Percentiles rank a stretch among this genome's conserved stretches.
Conservation (phyloP, 1,140 invertebrate species). For the Antheraea mylitta region DNA sequence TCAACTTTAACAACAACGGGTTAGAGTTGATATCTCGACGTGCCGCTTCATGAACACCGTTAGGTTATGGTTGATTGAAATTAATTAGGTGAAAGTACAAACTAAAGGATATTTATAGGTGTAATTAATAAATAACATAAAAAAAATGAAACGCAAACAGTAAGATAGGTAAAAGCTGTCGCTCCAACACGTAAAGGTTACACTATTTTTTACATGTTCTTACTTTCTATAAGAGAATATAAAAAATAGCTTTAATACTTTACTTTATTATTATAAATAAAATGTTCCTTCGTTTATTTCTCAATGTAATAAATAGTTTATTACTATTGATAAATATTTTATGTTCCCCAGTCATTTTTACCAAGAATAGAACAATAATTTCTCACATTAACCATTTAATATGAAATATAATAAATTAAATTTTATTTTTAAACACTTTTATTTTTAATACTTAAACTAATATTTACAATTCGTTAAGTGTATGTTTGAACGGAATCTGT, state of each 20-base stretch:
- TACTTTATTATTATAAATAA: background rate
- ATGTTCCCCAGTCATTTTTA: no score
- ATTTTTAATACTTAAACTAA: no score
- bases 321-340: no score
- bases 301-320: no score
- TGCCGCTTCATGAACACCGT: constrained; percentile 12
- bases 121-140: background rate
- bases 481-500: no score
- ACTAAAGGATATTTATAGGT: constrained; percentile 21
- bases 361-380: no score
- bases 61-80: constrained; percentile 32
- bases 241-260: background rate
- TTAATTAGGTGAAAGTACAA: constrained; percentile 54
- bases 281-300: background rate
- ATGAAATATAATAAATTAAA: no score
- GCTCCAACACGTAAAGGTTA: constrained; percentile 45
- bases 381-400: no score
- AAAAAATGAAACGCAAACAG: constrained; percentile 26
- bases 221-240: no score
- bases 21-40: background rate
- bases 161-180: constrained; percentile 27
- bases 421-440: no score
- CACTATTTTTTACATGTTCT: background rate
- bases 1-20: background rate
- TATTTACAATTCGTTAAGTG: no score